Evolutionary conservation across 1,140 invertebrate genomes (phyloP), one percentile per base, ranked within the genome.

Genomic region (Nephila pilipes): DNA sequence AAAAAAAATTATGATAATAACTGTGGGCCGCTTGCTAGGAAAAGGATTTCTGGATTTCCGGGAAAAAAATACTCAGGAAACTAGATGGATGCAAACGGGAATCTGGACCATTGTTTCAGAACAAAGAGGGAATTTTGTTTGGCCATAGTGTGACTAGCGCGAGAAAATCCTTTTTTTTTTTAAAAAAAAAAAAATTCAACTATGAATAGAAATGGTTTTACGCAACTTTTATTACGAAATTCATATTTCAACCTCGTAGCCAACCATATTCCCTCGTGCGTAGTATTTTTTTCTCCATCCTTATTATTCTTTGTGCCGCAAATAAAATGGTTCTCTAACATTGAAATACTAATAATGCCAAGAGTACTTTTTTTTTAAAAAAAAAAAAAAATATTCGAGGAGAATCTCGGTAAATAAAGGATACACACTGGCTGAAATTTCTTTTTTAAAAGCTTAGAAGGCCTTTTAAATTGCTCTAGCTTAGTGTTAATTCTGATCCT

Each of bases 1-100:
- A 46, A 46, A 46, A 46, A 46, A 46, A 46, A 46, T 29, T 25
- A 69, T 69, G 29, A 69, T 69, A 69, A 69, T 69, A 69, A 69
- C 63, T n/a, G 63, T 29, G 22, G 22, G 63, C 46, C 46, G 46
- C 46, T 46, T 46, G 46, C 46, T 46, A 46, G 46, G 57, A 38
- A 87, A 87, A 63, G 57, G 85, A 87, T 63, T 87, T 87, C 22
- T 36, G 58, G 55, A 58, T 87, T 87, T 87, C 58, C 85, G n/a
- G 85, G 36, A 36, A 60, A 87, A 87, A 87, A 87, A 63, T 16
- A 63, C 29, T 63, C 85, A 87, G 85, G 58, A 87, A 87, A 87
- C 85, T 20, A 32, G 55, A 87, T 25, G 18, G 55, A 63, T 20
- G 85, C 55, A 85, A 85, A 85, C 29, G 29, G 55, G 32, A 87